Percentiles rank a stretch among this genome's conserved stretches.
phyloP scores from a whole-genome alignment of 2,888 invertebrate genomes.

The Dermolepida albohirtum region DNA sequence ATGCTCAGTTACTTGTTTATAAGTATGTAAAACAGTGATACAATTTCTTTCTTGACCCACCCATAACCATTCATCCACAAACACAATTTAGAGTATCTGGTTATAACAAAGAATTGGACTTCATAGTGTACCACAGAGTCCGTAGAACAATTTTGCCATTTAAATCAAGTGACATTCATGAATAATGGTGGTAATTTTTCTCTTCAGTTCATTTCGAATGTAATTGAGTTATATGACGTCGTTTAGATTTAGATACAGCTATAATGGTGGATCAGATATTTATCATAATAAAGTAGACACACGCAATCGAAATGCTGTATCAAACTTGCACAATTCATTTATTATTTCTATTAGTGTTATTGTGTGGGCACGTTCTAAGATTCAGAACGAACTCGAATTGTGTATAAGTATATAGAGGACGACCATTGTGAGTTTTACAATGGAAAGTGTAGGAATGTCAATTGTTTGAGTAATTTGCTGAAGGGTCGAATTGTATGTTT shows the following conservation, averaged over 20 bases:
- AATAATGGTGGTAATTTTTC: slow-evolving; percentile 40
- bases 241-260: slow-evolving; percentile 29
- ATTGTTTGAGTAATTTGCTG: too few species aligned
- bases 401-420: too few species aligned
- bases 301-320: slow-evolving; percentile 37
- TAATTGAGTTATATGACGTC: slow-evolving; percentile 42
- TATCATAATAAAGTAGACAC: slow-evolving; percentile 37
- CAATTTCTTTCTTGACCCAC: slow-evolving; percentile 29
- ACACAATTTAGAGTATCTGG: not conserved
- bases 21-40: slow-evolving; percentile 23
- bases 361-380: slow-evolving; percentile 14
- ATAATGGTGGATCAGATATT: slow-evolving; percentile 40
- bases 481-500: too few species aligned
- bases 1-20: slow-evolving; percentile 13
- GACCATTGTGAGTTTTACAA: too few species aligned
- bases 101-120: slow-evolving; percentile 11
- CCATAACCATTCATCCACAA: not conserved
- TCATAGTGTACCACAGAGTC: slow-evolving; percentile 12
- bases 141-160: slow-evolving; percentile 37
- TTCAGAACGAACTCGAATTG: too few species aligned
- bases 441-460: too few species aligned
- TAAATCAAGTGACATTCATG: slow-evolving; percentile 33
- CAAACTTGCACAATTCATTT: slow-evolving; percentile 40
- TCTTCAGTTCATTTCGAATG: slow-evolving; percentile 19
- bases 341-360: slow-evolving; percentile 35